Conservation (phyloP, 1,140 invertebrate genomes). For the Dendroctonus valens region DNA sequence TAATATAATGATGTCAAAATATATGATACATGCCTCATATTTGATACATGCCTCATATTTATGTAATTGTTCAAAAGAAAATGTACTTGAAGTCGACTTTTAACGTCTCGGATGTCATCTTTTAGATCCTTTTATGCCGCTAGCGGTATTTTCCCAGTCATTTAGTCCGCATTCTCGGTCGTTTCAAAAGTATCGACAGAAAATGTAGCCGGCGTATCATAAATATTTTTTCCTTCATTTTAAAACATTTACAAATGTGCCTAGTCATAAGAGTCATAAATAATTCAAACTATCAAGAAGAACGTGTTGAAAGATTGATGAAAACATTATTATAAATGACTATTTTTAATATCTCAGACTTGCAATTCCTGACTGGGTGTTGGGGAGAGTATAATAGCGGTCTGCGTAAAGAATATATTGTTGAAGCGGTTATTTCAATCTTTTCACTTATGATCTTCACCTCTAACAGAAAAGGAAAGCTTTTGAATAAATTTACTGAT, state of each 20-base stretch:
- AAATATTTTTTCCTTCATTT: constrained; percentile 22
- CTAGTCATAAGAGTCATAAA: constrained; percentile 28
- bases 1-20: no score
- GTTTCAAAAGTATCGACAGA: constrained; percentile 19
- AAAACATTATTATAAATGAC: constrained; percentile 30
- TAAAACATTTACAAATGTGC: constrained; percentile 30
- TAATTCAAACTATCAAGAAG: constrained; percentile 30
- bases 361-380: constrained; percentile 14
- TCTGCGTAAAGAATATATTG: constrained; percentile 5
- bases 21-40: no score
- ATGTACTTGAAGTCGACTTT: constrained; percentile 1
- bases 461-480: no score
- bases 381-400: constrained; percentile 8
- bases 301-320: constrained; percentile 31
- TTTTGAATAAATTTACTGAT: no score
- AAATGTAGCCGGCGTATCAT: constrained; percentile 14
- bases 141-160: constrained; percentile 22
- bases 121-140: constrained; percentile 6
- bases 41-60: neutral
- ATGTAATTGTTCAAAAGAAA: constrained; percentile 10
- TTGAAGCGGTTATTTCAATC: no score
- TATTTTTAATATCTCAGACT: constrained; percentile 28
- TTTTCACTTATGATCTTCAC: no score
- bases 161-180: constrained; percentile 16
- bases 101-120: neutral